Percentiles rank a stretch among this genome's conserved stretches.
Conservation (phyloP, 2,888 invertebrate genomes). For the Ptychoptera albimana region DNA sequence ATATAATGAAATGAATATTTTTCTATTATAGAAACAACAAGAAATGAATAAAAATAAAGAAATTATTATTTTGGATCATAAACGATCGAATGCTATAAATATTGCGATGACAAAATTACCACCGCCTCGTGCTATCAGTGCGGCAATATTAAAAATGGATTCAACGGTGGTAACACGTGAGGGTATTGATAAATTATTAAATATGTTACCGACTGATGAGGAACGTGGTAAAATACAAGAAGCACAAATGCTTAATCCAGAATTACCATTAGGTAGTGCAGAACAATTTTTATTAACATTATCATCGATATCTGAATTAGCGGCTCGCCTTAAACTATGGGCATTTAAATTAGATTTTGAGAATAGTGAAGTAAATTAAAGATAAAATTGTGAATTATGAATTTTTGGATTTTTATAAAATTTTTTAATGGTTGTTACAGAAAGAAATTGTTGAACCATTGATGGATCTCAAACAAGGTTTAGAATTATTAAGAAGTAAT, state of each 20-base stretch:
- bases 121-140: conserved; percentile 92
- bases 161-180: conserved; percentile 95
- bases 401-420: conserved; percentile 6
- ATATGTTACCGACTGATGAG: conserved; percentile 95
- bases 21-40: conserved; percentile 51
- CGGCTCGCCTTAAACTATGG: conserved; percentile 89
- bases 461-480: conserved; percentile 95
- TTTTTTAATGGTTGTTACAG: conserved; percentile 21
- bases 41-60: conserved; percentile 76
- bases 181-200: conserved; percentile 92
- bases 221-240: conserved; percentile 93
- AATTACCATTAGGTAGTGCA: conserved; percentile 58
- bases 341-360: conserved; percentile 98
- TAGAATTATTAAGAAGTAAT: conserved; percentile 78
- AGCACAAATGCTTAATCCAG: conserved; percentile 49
- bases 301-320: conserved; percentile 88
- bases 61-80: conserved; percentile 87
- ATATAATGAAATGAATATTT: no score
- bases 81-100: conserved; percentile 97
- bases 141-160: conserved; percentile 99
- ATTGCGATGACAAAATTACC: conserved; percentile 98
- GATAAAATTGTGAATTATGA: not conserved
- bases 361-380: conserved; percentile 61
- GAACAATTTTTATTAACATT: conserved; percentile 97
- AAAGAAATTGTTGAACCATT: conserved; percentile 97